A percentile compares a stretch with the other conserved stretches of the same genome.
phyloP scores from a whole-genome alignment of 2,113 vertebrate genomes.

The Urocolius indicus region DNA sequence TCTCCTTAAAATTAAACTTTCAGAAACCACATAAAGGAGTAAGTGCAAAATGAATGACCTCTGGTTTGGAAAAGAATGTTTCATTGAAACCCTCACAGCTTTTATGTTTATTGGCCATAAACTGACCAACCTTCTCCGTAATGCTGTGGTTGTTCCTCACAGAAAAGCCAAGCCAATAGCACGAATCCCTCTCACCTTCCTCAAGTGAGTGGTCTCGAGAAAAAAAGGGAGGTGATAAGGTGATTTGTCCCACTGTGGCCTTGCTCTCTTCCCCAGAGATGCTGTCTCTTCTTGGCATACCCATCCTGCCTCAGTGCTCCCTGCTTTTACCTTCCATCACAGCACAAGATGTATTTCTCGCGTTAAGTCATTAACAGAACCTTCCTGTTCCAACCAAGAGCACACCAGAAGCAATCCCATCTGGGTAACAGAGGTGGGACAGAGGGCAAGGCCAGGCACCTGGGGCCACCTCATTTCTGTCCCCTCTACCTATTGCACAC shows the following conservation, averaged over 20 bases:
- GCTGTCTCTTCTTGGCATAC: background rate
- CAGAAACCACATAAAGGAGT: conserved; percentile 71
- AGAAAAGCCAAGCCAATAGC: background rate
- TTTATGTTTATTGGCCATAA: conserved; percentile 66
- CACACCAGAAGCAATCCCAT: background rate
- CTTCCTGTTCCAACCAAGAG: rapidly evolving
- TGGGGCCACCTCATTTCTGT: background rate
- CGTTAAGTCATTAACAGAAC: background rate
- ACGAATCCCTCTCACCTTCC: background rate
- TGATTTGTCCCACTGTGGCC: background rate
- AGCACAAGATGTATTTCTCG: background rate
- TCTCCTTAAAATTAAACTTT: conserved; percentile 71
- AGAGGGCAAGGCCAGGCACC: background rate
- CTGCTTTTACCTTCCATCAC: background rate
- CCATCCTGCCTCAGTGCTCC: background rate
- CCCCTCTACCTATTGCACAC: background rate
- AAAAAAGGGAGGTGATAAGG: background rate
- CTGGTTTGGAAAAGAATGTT: conserved; percentile 70
- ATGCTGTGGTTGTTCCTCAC: conserved; percentile 24
- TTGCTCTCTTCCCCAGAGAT: background rate
- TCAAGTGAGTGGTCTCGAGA: background rate
- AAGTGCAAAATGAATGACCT: conserved; percentile 68
- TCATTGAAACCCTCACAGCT: conserved; percentile 53
- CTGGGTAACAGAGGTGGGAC: background rate
- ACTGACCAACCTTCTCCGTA: background rate